phyloP scores from a whole-genome alignment of 2,113 vertebrate genomes.

The Dromiciops gliroides region DNA sequence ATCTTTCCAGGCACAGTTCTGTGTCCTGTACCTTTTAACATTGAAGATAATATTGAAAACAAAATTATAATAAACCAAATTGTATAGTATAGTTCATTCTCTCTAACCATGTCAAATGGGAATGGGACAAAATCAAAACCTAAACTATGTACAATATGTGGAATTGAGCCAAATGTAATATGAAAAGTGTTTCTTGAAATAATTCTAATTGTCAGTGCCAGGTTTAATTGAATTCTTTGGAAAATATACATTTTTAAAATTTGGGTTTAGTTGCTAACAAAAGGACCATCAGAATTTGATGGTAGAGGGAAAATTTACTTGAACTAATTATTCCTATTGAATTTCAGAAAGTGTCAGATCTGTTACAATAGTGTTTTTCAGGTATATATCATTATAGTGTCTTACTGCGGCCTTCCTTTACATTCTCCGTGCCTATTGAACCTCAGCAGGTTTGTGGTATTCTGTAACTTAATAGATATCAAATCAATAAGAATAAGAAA shows the following conservation, averaged over 20 bases:
- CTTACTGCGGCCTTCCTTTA: not conserved
- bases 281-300: not conserved
- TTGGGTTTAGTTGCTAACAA: constrained; percentile 33
- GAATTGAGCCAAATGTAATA: not conserved
- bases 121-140: not conserved
- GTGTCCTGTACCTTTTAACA: constrained; percentile 4
- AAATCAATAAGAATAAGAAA: constrained; percentile 4
- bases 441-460: not conserved
- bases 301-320: constrained; percentile 22
- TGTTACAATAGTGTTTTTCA: constrained; percentile 31
- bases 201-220: not conserved
- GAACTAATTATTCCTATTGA: constrained; percentile 25
- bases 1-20: not conserved
- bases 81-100: constrained; percentile 25
- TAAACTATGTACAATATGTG: constrained; percentile 1
- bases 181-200: constrained; percentile 11
- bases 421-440: not conserved
- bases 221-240: not conserved
- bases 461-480: constrained; percentile 3
- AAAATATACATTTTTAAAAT: not conserved
- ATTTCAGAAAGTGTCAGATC: constrained; percentile 16
- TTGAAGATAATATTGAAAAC: constrained; percentile 42
- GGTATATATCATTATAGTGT: constrained; percentile 17
- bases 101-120: constrained; percentile 1
- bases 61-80: constrained; percentile 30